These are phyloP conservation scores for Musca vetustissima DNA, from an alignment of 1,140 invertebrate genomes.

Conservation along the genomic window DNA sequence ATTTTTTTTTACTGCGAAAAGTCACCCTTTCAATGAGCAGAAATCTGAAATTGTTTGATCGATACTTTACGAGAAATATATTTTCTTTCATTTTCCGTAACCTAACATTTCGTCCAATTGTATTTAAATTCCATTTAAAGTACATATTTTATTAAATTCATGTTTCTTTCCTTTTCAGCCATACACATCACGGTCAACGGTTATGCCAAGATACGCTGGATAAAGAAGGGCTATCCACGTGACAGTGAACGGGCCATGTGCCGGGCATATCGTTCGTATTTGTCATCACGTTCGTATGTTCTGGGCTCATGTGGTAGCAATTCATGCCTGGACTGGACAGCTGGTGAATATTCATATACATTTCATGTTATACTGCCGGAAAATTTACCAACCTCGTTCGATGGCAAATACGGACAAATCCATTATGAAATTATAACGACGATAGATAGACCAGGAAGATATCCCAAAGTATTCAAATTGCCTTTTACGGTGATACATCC, in stretches of 20 bases:
- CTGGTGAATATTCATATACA: slow-evolving; percentile 63
- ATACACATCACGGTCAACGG: slow-evolving; percentile 54
- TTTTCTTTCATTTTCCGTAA: too few relatives aligned
- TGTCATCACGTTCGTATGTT: slow-evolving; percentile 53
- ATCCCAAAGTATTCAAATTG: slow-evolving; percentile 72
- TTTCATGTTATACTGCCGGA: slow-evolving; percentile 63
- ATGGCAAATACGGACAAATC: slow-evolving; percentile 70
- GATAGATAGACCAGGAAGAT: slow-evolving; percentile 74
- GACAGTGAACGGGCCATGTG: slow-evolving; percentile 53
- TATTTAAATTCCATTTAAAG: too few relatives aligned
- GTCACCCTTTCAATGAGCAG: too few relatives aligned
- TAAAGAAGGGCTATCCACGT: slow-evolving; percentile 55
- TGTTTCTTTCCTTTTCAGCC: slow-evolving; percentile 30
- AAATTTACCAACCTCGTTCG: slow-evolving; percentile 70
- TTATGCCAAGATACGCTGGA: slow-evolving; percentile 55
- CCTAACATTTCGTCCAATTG: too few relatives aligned
- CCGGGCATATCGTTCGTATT: slow-evolving; percentile 51
- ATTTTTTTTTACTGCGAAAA: too few relatives aligned
- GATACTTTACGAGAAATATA: too few relatives aligned
- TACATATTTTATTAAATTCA: too few relatives aligned
- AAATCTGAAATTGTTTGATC: too few relatives aligned
- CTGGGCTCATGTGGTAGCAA: slow-evolving; percentile 48
- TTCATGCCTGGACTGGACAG: slow-evolving; percentile 58
- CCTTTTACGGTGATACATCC: slow-evolving; percentile 74
- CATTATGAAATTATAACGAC: slow-evolving; percentile 70